phyloP scores from a whole-genome alignment of 2,888 invertebrate species.

The Malachius bipustulatus region DNA sequence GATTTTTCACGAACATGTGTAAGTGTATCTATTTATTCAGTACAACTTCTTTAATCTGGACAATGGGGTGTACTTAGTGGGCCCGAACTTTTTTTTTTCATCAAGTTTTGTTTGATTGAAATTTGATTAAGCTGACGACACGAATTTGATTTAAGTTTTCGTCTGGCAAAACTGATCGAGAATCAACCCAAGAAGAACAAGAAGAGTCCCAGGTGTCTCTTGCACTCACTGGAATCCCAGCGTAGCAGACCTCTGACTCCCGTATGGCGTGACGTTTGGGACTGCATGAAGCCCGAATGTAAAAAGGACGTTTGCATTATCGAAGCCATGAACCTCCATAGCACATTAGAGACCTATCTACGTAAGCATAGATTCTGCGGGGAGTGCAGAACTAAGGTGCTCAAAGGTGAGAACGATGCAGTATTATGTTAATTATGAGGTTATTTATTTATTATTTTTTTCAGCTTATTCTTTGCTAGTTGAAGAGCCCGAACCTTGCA shows the following conservation, averaged over 20 bases:
- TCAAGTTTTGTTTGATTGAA: no score
- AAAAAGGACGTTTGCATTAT: constrained; percentile 78
- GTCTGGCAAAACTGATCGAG: constrained; percentile 64
- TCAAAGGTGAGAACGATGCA: constrained; percentile 39
- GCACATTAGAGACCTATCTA: constrained; percentile 79
- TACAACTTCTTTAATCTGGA: constrained; percentile 9
- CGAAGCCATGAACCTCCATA: constrained; percentile 71
- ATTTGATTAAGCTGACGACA: no score
- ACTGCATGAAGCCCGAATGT: constrained; percentile 68
- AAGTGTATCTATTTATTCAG: constrained; percentile 24
- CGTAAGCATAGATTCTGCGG: constrained; percentile 89
- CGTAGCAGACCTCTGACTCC: constrained; percentile 58
- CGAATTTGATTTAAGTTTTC: constrained; percentile 47
- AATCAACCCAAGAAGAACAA: constrained; percentile 74
- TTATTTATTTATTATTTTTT: constrained; percentile 13
- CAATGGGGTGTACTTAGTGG: no score
- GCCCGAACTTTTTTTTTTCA: no score
- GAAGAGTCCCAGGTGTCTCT: constrained; percentile 76
- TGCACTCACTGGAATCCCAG: constrained; percentile 84
- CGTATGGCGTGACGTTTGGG: constrained; percentile 76
- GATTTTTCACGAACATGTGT: constrained; percentile 81
- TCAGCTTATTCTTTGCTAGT: constrained; percentile 77
- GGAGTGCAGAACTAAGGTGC: constrained; percentile 86
- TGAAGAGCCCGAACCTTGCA: constrained; percentile 68
- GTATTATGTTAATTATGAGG: no score